phyloP scores from a whole-genome alignment of 1,140 invertebrate genomes.

The Berghia stephanieae region DNA sequence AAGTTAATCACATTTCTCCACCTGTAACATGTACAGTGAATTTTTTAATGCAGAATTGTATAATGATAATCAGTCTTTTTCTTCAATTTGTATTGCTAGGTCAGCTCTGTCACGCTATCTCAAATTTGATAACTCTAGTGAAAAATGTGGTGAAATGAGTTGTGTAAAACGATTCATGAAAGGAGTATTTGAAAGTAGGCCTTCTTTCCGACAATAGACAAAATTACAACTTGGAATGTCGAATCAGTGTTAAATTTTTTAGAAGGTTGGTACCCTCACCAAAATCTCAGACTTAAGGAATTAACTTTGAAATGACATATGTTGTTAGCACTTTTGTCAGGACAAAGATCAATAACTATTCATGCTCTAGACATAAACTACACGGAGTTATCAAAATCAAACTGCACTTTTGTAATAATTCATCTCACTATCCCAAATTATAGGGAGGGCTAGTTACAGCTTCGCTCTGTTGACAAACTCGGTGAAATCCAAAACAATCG shows the following conservation, averaged over 20 bases:
- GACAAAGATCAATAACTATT: no score
- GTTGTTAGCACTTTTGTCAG: slow-evolving; percentile 24
- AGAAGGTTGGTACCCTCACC: not conserved
- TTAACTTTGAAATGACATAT: slow-evolving; percentile 31
- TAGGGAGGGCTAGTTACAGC: no score
- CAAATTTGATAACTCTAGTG: not conserved
- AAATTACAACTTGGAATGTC: slow-evolving; percentile 37
- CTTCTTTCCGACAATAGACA: slow-evolving; percentile 27
- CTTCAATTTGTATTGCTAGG: slow-evolving; percentile 35
- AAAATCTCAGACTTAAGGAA: slow-evolving; percentile 21
- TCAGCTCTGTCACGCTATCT: slow-evolving; percentile 24
- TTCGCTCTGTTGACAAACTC: no score
- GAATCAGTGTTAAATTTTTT: slow-evolving; percentile 27
- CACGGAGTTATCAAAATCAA: no score
- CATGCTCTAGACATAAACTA: no score
- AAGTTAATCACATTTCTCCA: slow-evolving; percentile 27
- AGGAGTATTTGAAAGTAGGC: slow-evolving; percentile 32
- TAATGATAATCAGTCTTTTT: slow-evolving; percentile 13
- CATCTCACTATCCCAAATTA: no score
- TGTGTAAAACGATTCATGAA: no score
- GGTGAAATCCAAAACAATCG: no score
- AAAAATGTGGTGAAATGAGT: slow-evolving; percentile 24
- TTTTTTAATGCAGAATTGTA: slow-evolving; percentile 32
- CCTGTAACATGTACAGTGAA: slow-evolving; percentile 23
- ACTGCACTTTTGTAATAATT: no score